A percentile compares a stretch with the other conserved stretches of the same genome.
These are phyloP conservation scores for Amphipoea lucens DNA, from an alignment of 2,888 invertebrate species.

Conservation along the genomic window DNA sequence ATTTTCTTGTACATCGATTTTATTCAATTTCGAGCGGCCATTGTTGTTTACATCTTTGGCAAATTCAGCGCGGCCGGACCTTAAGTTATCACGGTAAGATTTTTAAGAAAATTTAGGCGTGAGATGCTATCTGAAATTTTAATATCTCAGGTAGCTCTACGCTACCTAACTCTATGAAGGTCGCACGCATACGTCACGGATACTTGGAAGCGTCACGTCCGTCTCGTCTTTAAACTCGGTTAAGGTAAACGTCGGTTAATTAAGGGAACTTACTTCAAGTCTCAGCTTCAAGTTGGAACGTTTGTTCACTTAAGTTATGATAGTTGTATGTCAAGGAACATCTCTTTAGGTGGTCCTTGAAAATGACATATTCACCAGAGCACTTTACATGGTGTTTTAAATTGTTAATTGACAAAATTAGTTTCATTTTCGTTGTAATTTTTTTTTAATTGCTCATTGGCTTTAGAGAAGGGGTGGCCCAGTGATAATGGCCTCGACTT, in stretches of 20 bases:
- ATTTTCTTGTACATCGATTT: no score
- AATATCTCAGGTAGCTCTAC: background rate
- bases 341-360: slow-evolving; percentile 14
- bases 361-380: background rate
- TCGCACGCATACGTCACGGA: slow-evolving; percentile 50
- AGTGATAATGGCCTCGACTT: no score
- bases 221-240: slow-evolving; percentile 67
- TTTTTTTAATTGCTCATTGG: no score
- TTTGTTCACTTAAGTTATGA: slow-evolving; percentile 63
- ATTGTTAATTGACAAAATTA: background rate
- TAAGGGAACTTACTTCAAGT: slow-evolving; percentile 66
- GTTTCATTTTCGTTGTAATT: no score
- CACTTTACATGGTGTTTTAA: background rate
- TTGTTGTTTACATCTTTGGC: no score
- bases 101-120: no score
- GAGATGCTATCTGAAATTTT: background rate
- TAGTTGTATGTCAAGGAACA: slow-evolving; percentile 49
- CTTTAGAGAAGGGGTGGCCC: no score
- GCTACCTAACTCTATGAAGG: slow-evolving; percentile 34
- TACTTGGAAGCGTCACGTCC: slow-evolving; percentile 67
- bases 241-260: slow-evolving; percentile 71
- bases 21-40: no score
- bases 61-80: no score
- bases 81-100: background rate
- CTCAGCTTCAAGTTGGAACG: slow-evolving; percentile 50